Percentiles rank a stretch among this genome's conserved stretches.
Evolutionary conservation across 2,888 invertebrate species (phyloP).

Genomic region (Amblyjoppa fuscipennis): DNA sequence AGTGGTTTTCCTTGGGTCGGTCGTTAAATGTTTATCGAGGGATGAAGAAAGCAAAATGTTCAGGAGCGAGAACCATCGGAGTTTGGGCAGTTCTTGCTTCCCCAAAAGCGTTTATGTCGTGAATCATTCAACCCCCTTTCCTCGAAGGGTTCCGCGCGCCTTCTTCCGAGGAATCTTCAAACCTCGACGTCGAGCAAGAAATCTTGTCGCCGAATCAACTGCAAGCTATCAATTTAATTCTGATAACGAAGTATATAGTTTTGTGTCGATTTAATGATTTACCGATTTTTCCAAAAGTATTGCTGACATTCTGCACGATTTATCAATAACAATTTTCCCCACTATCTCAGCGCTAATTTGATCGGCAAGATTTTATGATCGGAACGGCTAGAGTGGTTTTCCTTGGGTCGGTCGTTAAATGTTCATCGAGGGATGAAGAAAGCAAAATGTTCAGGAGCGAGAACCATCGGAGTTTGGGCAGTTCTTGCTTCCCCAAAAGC

Average conservation of each 20-base stretch:
- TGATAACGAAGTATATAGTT: background rate
- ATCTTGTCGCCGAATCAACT: slow-evolving; percentile 46
- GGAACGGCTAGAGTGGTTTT: slow-evolving; percentile 24
- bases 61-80: background rate
- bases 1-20: slow-evolving; percentile 28
- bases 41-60: background rate
- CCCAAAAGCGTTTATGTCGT: slow-evolving; percentile 31
- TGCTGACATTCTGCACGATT: slow-evolving; percentile 29
- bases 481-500: background rate
- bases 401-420: background rate
- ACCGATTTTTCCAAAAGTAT: slow-evolving; percentile 63
- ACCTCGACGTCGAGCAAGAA: slow-evolving; percentile 65
- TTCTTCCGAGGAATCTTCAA: slow-evolving; percentile 40
- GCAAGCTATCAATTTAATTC: slow-evolving; percentile 12
- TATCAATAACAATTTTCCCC: background rate
- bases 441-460: background rate
- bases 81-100: background rate
- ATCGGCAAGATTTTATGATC: background rate
- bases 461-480: background rate
- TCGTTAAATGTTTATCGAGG: background rate
- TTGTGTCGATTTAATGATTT: background rate
- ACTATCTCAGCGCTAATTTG: slow-evolving; percentile 4
- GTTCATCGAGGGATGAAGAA: background rate
- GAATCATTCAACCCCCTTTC: slow-evolving; percentile 64
- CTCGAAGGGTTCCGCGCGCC: background rate